Conservation (phyloP, 1,140 invertebrate species). For the Meloidogyne floridensis region DNA sequence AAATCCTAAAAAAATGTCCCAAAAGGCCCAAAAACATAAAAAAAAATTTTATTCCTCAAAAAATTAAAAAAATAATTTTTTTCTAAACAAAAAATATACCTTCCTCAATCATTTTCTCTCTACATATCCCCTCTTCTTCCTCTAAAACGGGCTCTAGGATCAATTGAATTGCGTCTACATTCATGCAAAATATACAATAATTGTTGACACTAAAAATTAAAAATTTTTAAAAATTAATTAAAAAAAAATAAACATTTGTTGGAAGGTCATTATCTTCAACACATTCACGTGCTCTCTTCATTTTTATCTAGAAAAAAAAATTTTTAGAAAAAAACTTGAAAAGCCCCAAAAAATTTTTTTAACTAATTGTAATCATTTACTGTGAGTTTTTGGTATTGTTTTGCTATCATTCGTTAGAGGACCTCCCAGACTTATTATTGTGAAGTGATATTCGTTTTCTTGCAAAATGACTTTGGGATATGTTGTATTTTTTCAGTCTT, state of each 20-base stretch:
- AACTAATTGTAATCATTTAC: too few relatives aligned
- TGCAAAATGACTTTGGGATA: too few relatives aligned
- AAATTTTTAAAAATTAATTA: neutral
- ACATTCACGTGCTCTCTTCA: conserved; percentile 19
- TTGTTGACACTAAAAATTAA: conserved; percentile 14
- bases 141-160: conserved; percentile 19
- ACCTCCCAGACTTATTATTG: too few relatives aligned
- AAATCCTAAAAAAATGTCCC: too few relatives aligned
- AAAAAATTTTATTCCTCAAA: too few relatives aligned
- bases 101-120: neutral
- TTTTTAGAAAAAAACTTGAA: neutral
- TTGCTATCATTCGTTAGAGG: too few relatives aligned
- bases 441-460: too few relatives aligned
- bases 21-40: too few relatives aligned
- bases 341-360: neutral
- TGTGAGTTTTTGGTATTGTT: too few relatives aligned
- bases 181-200: conserved; percentile 14
- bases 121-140: conserved; percentile 29
- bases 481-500: too few relatives aligned
- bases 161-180: conserved; percentile 28
- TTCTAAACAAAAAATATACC: neutral
- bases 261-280: conserved; percentile 10
- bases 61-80: neutral
- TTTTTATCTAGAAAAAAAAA: neutral
- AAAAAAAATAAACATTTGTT: neutral